phyloP scores from a whole-genome alignment of 1,140 invertebrate genomes.

The Drosophila nigrodunni region DNA sequence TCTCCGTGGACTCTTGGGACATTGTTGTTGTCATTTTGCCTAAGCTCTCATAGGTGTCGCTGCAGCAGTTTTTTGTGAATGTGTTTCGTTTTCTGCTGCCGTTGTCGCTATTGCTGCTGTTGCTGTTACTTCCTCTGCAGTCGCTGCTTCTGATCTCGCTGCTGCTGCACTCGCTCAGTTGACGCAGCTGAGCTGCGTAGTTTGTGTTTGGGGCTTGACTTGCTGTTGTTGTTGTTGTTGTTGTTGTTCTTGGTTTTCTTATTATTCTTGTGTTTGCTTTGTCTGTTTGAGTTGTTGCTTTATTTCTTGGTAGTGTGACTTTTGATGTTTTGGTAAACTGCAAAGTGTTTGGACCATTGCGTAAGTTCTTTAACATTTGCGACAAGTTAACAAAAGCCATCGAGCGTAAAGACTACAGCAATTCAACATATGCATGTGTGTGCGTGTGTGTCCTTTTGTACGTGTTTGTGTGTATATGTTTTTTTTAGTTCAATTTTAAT shows the following conservation, averaged over 20 bases:
- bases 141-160: neutral
- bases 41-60: conserved; percentile 56
- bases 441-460: conserved; percentile 13
- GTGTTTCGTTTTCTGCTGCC: neutral
- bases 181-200: conserved; percentile 28
- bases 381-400: conserved; percentile 44
- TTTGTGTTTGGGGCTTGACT: conserved; percentile 30
- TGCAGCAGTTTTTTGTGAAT: conserved; percentile 28
- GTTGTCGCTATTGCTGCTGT: neutral
- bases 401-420: conserved; percentile 24
- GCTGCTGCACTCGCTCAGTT: conserved; percentile 12
- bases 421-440: conserved; percentile 15
- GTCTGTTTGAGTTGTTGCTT: conserved; percentile 37
- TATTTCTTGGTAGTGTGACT: conserved; percentile 32
- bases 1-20: conserved; percentile 45
- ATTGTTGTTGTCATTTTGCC: conserved; percentile 47
- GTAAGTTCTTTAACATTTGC: conserved; percentile 61
- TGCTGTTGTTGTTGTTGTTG: conserved; percentile 5
- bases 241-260: conserved; percentile 25
- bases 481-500: conserved; percentile 1
- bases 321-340: conserved; percentile 49
- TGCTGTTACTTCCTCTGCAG: neutral
- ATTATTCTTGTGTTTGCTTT: conserved; percentile 34
- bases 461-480: neutral
- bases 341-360: conserved; percentile 62